Evolutionary conservation across 2,888 invertebrate species (phyloP).

Genomic region (Hydraecia micacea): DNA sequence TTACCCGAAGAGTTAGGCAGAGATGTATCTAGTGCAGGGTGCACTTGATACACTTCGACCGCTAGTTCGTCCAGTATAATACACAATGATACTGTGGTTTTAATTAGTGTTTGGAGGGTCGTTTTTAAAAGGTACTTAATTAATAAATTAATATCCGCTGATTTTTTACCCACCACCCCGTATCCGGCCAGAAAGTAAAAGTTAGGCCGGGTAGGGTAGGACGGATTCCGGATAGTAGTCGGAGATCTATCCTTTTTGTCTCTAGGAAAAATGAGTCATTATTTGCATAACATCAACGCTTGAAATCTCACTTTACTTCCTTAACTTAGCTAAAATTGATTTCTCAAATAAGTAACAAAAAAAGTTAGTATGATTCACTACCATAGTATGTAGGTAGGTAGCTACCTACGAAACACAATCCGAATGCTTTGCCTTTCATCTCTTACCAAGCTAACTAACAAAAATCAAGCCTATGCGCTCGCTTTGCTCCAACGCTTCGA

Average conservation of each 20-base stretch:
- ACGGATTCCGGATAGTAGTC: neutral
- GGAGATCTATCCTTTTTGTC: neutral
- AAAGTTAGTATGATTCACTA: no score
- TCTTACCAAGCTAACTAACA: neutral
- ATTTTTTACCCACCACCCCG: neutral
- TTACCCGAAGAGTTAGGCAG: neutral
- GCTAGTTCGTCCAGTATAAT: neutral
- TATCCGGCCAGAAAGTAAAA: neutral
- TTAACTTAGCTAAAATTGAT: no score
- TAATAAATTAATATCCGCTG: neutral
- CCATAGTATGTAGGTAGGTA: neutral
- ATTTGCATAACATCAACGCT: neutral
- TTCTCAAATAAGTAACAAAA: no score
- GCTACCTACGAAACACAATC: neutral
- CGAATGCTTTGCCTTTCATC: neutral
- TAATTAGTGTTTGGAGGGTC: neutral
- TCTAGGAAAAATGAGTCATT: neutral
- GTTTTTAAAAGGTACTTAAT: neutral
- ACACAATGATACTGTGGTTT: neutral
- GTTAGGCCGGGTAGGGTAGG: no score
- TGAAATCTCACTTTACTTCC: no score
- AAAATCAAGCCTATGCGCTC: neutral
- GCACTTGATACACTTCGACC: neutral
- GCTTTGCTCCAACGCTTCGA: constrained; percentile 20
- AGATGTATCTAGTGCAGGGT: neutral